These are phyloP conservation scores for Eremophila alpestris DNA, from an alignment of 2,797 vertebrate genomes.

Conservation along the genomic window DNA sequence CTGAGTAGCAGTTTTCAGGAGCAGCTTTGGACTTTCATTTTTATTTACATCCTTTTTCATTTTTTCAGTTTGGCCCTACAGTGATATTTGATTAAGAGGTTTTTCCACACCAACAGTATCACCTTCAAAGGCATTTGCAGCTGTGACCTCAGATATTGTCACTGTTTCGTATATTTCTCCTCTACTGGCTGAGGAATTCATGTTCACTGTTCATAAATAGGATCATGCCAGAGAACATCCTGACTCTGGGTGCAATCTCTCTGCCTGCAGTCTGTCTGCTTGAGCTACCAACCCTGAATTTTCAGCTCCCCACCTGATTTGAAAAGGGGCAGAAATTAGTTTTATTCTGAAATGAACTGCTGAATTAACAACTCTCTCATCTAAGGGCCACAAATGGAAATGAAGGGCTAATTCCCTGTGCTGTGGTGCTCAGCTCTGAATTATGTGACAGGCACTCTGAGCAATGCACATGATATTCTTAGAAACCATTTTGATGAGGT, in stretches of 20 bases:
- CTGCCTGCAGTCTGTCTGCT: not conserved
- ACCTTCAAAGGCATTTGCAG: conserved; percentile 20
- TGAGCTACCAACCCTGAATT: conserved; percentile 23
- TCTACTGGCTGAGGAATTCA: conserved; percentile 7
- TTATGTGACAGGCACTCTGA: not conserved
- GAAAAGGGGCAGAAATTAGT: not conserved
- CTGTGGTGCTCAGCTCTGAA: not conserved
- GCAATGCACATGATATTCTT: not conserved
- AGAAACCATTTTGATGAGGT: not conserved
- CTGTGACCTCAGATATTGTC: not conserved
- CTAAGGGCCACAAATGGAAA: not conserved
- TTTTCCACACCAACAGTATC: conserved; percentile 47
- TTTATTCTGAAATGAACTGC: not conserved
- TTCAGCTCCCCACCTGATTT: not conserved
- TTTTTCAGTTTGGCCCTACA: not conserved
- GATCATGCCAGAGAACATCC: conserved; percentile 1
- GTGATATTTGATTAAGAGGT: conserved; percentile 25
- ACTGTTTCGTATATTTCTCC: not conserved
- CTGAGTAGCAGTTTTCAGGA: conserved; percentile 11
- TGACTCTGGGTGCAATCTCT: not conserved
- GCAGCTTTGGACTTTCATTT: not conserved
- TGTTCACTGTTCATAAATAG: not conserved
- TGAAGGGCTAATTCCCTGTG: not conserved
- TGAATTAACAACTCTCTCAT: not conserved
- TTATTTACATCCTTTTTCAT: not conserved